Base-by-base conservation (phyloP, 2,888 invertebrate species). In the Tetheella fluctuosa region DNA sequence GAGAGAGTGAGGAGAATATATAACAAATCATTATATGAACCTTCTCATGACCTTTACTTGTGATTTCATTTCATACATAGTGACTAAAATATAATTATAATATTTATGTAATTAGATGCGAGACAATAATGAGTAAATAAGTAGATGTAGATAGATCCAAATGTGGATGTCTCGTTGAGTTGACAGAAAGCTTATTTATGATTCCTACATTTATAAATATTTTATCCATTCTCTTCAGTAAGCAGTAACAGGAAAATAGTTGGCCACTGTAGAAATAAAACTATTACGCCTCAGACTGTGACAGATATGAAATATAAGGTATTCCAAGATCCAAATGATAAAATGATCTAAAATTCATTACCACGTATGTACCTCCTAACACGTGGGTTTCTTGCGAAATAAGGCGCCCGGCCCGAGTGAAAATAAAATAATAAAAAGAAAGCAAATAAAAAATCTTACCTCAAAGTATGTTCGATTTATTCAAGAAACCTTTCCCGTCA, bases 381-480 rank as follows among this genome's bases (percentile, higher is more conserved):
- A 86, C 85, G 86, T 87, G 86, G 79, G 81, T 30, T 59, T 58
- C 61, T 72, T 65, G 59, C 60, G 59, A 77, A 77, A 77, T 69
- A n/a, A 71, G 67, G 69, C 71, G 71, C 66, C 64, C 65, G 64
- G 71, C 71, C 65, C 62, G 66, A 62, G 48, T n/a, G 20, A 62
- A 65, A 64, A 71, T 68, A 71, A 78, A 76, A 74, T 76, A 74
- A 79, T 71, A 67, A 34, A 70, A 70, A 76, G 58, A 76, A 79
- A 77, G 76, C 69, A 64, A 64, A 69, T 68, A 72, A 71, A 77
- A 83, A 80, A 79, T 67, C 81, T 83, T 77, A 91, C 91, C 92
- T 91, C 81, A 86, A 77, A 86, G 74, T 85, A 84, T 81, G 73
- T 85, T 88, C 80, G 69, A 75, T 80, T 73, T 78, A 83, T 81